Evolutionary conservation across 2,113 vertebrate genomes (phyloP), one percentile per base, ranked within the genome.

Genomic region (Lepidiolamprologus cunningtoni): DNA sequence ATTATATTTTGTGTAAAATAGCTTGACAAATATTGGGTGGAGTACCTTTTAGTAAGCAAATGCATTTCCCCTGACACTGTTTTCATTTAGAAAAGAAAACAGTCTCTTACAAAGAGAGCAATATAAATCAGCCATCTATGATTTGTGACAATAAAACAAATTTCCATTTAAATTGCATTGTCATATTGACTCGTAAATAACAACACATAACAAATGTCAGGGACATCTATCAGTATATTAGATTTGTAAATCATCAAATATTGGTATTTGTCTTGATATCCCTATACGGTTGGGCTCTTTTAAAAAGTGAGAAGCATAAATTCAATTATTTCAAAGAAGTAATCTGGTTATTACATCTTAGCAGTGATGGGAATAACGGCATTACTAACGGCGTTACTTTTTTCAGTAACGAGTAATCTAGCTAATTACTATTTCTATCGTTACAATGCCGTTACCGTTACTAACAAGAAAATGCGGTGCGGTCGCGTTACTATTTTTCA

Each of bases 341-440:
- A 61, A 61, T 31, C 26, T 61, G 26, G 5, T 61, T 31, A 61
- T 28, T 61, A 61, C 14, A 6, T 31, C 14, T 28, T 61, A 17
- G 26, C 47, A 52, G 47, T 52, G 47, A 52, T 52, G 47, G 47
- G 47, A 19, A 50, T 19, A 50, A 50, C 16, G 47, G 16, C 8
- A 0, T 47, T 47, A 47, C 45, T 47, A 47, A 47, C 14, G 0
- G 13, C 3, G 13, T 45, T 45, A 45, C 42, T 45, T 45, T 45
- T 45, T 45, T 45, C 42, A 45, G 42, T 14, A 45, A 0, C 42
- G 13, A 45, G 13, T 45, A 45, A 45, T 45, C 42, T 45, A 2
- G 0, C 42, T 45, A 45, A 45, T 45, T 45, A 45, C 42, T 45
- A 45, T 45, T 45, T 45, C 42, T 45, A 45, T 45, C 2, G 13